phyloP scores from a whole-genome alignment of 2,113 vertebrate species.

The Scytalopus superciliaris region DNA sequence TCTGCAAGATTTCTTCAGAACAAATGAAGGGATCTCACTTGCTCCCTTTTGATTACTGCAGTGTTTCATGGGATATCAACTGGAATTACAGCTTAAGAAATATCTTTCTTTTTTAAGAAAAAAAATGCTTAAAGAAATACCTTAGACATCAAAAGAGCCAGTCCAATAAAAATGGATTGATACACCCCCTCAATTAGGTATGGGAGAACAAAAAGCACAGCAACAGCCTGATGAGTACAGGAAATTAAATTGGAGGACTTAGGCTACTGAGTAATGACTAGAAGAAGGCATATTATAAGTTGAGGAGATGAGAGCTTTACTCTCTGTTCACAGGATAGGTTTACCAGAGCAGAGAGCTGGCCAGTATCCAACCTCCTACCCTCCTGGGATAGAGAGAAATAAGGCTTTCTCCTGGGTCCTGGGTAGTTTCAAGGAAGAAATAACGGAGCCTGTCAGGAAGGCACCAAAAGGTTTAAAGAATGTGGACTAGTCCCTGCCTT shows the following conservation, averaged over 20 bases:
- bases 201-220: background rate
- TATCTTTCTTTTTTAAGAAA: background rate
- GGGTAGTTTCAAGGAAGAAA: background rate
- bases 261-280: background rate
- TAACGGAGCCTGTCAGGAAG: background rate
- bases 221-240: background rate
- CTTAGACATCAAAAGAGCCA: background rate
- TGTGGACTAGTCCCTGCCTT: background rate
- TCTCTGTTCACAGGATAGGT: background rate
- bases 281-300: background rate
- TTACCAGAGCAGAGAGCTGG: background rate
- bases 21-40: background rate
- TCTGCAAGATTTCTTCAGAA: background rate
- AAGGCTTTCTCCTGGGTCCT: background rate
- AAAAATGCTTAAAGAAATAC: background rate
- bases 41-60: background rate
- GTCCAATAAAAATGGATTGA: background rate
- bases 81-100: background rate
- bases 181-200: background rate
- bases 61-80: background rate
- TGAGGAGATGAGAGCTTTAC: background rate
- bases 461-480: slow-evolving; percentile 9
- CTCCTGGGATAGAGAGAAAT: background rate
- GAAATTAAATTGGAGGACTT: background rate
- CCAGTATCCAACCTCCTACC: background rate